Percentiles rank a stretch among this genome's conserved stretches.
Evolutionary conservation across 1,140 invertebrate species (phyloP).

Genomic region (Drusus annulatus): DNA sequence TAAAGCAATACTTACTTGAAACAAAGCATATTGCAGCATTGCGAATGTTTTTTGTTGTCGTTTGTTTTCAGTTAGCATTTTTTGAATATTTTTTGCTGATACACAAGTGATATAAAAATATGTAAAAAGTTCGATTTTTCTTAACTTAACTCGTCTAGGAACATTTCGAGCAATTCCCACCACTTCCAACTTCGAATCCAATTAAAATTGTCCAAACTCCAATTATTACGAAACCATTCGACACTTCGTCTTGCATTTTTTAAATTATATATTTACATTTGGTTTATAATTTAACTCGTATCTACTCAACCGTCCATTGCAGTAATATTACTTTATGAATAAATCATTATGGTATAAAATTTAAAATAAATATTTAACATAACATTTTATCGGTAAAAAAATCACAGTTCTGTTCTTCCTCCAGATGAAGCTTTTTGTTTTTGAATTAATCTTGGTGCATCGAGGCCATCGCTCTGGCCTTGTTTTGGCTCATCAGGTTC

Average conservation of each 20-base stretch:
- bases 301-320: background rate
- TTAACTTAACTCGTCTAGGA: conserved; percentile 9
- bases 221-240: no score
- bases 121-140: conserved; percentile 22
- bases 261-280: background rate
- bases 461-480: conserved; percentile 61
- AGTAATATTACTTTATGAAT: background rate
- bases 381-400: conserved; percentile 53
- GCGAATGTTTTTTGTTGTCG: background rate
- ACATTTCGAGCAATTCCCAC: conserved; percentile 11
- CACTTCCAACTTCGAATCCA: background rate
- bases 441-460: conserved; percentile 36
- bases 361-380: conserved; percentile 56
- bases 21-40: background rate
- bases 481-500: conserved; percentile 76
- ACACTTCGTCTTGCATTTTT: no score
- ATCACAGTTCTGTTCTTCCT: conserved; percentile 53
- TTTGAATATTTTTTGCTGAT: background rate
- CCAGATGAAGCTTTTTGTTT: no score
- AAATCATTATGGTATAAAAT: conserved; percentile 49
- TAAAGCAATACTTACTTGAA: background rate
- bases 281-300: background rate
- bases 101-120: conserved; percentile 39
- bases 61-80: no score
- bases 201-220: background rate